Percentiles rank a stretch among this genome's conserved stretches.
Conservation (phyloP, 2,113 vertebrate genomes). For the Anolis sagrei region DNA sequence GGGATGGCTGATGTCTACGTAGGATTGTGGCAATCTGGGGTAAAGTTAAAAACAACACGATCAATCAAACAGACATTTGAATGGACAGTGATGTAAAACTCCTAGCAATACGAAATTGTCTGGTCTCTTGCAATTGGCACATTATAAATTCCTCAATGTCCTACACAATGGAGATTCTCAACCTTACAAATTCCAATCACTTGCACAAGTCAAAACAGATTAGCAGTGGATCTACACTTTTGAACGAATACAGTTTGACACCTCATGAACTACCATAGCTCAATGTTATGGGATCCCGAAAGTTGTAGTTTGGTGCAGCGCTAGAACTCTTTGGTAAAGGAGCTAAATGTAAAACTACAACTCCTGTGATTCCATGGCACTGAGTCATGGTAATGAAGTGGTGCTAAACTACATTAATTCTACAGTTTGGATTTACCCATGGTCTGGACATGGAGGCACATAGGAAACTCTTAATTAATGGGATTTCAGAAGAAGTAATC, state of each 20-base stretch:
- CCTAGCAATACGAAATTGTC: neutral
- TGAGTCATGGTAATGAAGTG: too few species aligned
- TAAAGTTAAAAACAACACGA: conserved; percentile 9
- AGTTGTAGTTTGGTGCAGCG: too few species aligned
- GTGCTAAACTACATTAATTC: too few species aligned
- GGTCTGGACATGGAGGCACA: neutral
- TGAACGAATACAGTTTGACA: too few species aligned
- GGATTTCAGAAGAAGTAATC: neutral
- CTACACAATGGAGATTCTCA: neutral
- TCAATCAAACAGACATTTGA: neutral
- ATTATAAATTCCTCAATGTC: neutral
- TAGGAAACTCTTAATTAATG: neutral
- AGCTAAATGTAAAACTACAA: too few species aligned
- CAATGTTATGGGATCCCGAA: too few species aligned
- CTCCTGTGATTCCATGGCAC: too few species aligned
- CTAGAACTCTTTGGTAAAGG: too few species aligned
- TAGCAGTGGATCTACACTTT: neutral
- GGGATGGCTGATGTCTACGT: conserved; percentile 42
- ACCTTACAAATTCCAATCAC: neutral
- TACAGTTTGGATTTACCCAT: too few species aligned
- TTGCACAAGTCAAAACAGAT: neutral
- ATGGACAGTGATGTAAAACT: neutral
- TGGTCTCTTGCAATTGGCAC: neutral
- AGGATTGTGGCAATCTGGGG: conserved; percentile 54
- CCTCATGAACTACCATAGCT: too few species aligned